Percentiles rank a stretch among this genome's conserved stretches.
Conservation (phyloP, 1,140 invertebrate species). For the Drosophila repleta region DNA sequence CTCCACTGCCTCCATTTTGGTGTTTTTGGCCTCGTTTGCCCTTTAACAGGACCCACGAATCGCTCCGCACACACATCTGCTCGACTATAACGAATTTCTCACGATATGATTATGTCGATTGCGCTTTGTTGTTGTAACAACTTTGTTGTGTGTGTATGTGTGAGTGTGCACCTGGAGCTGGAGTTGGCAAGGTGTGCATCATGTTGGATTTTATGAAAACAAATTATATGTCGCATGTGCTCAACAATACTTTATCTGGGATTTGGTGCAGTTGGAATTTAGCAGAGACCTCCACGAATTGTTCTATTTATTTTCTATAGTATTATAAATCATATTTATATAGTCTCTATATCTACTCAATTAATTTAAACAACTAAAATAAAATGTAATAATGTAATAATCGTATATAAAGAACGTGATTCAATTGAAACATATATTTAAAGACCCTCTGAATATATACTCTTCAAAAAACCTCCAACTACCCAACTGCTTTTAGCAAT, state of each 20-base stretch:
- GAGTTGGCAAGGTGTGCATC: conserved; percentile 60
- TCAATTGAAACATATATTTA: no score
- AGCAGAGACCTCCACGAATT: no score
- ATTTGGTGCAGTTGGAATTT: conserved; percentile 8
- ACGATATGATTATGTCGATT: conserved; percentile 83
- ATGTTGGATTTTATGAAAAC: conserved; percentile 64
- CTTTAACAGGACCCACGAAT: conserved; percentile 57
- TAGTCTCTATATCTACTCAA: no score
- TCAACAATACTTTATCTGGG: conserved; percentile 26
- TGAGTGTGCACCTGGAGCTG: conserved; percentile 11
- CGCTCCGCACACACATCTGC: conserved; percentile 60
- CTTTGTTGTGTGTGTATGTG: conserved; percentile 35
- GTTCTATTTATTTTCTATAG: no score
- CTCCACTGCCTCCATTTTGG: not conserved
- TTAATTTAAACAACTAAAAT: no score
- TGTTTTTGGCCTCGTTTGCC: conserved; percentile 57
- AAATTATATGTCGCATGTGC: conserved; percentile 61
- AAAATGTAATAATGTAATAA: no score
- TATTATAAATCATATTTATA: no score
- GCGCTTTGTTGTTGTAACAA: conserved; percentile 53
- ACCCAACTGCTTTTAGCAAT: no score
- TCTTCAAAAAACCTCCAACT: no score
- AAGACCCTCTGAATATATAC: no score
- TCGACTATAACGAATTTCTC: conserved; percentile 80
- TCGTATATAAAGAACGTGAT: no score